Base-by-base conservation (phyloP, 2,888 invertebrate genomes). In the Lasius fuliginosus region DNA sequence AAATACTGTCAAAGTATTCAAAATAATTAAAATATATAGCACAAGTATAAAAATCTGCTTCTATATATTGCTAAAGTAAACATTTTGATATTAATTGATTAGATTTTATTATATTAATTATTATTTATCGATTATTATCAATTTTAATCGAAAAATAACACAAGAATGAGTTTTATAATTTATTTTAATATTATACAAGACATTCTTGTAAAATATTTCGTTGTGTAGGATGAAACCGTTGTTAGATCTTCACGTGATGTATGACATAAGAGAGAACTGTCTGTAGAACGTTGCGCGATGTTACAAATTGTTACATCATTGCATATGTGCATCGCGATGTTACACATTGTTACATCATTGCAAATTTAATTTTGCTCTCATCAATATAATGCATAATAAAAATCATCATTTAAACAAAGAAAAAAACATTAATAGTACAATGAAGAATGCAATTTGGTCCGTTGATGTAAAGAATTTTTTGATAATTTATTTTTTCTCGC, bases 271-370 rank as follows among this genome's bases (percentile, higher is more conserved):
- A 69, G 27, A 58, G 40, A 68, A 15, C 9, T 23, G 18, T 30
- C 40, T 76, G 9, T 77, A 77, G 56, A 69, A 42, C 53, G 53
- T 11, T 53, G 2, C 0, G n/a, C 49, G 49, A 53, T 53, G 46
- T 46, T 46, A 46, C 75, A 62, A 42, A 8, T 33, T n/a, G 23
- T 23, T 23, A 23, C 23, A 23, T 23, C 23, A 23, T 23, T 23
- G 23, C 23, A 23, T 23, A 23, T 23, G 23, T 23, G 23, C 23
- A 23, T 23, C 0, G n/a, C 49, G 49, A 53, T 53, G n/a, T 67
- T 77, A 58, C 40, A 56, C n/a, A 67, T 56, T 77, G 40, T 77
- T 77, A 77, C 58, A 58, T 79, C 77, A 79, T n/a, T 42, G n/a
- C 11, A 6, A 69, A 69, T 58, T 76, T 67, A 18, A 79, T 58